Base-by-base conservation (phyloP, 2,888 invertebrate genomes). In the Melinaea menophilus region DNA sequence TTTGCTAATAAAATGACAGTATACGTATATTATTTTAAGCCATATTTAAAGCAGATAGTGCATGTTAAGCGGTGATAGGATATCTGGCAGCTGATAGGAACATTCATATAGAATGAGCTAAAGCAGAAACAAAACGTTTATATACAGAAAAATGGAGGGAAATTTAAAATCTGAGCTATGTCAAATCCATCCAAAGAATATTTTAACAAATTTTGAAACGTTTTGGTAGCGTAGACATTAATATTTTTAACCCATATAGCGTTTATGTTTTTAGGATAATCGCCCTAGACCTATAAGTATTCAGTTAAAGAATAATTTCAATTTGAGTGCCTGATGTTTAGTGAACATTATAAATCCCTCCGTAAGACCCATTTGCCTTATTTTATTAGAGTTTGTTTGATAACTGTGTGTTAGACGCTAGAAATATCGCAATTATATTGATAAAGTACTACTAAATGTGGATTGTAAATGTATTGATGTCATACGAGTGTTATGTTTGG, bases 301-400 rank as follows among this genome's bases (percentile, higher is more conserved):
- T 72, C 31, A 63, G 74, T 78, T 77, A 70, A 73, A 73, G 22
- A 75, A 69, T 82, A 82, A 84, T 68, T 68, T 85, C 81, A 84
- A 88, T 88, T 87, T 85, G 78, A 88, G 89, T 89, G 89, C 88
- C 89, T 89, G 81, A 81, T 78, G 79, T 80, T 80, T 77, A 76
- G 73, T 75, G 63, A 76, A 82, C 75, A 78, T 86, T 72, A 86
- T 89, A 85, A 76, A 75, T 88, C 90, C 90, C 89, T 89, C 89
- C 89, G 86, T 77, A 73, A 81, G 67, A 82, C 80, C 86, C 80
- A 71, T 86, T 84, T 85, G 90, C 89, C 90, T 90, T 90, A 90
- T 90, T 89, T 89, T 88, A 82, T 84, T 88, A 88, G 88, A 75
- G 65, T 76, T 80, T 65, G 72, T 84, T 86, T 84, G 67, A 60